Evolutionary conservation across 2,113 vertebrate genomes (phyloP).

Genomic region (Aramus guarauna): DNA sequence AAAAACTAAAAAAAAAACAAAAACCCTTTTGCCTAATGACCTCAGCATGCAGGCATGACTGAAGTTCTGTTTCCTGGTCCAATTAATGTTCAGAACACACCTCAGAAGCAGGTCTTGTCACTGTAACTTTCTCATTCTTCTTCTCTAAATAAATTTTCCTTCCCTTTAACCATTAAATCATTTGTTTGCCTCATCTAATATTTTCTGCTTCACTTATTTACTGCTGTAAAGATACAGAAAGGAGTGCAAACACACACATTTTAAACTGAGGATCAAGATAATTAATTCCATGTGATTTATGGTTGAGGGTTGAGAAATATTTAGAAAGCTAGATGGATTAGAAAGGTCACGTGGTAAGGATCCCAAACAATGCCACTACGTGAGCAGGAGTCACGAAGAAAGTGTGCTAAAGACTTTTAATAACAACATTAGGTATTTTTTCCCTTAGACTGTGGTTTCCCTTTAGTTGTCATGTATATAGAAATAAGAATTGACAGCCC

Average conservation of each 20-base stretch:
- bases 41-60: not conserved
- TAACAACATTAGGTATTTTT: not conserved
- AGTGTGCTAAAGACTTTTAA: not conserved
- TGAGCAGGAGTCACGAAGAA: not conserved
- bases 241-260: not conserved
- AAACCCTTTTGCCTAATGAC: conserved; percentile 14
- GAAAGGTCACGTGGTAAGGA: not conserved
- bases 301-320: not conserved
- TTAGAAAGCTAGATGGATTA: fast-evolving
- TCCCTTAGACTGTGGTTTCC: not conserved
- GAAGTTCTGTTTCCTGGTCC: not conserved
- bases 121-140: not conserved
- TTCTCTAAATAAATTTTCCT: not conserved
- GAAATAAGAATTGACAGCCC: not conserved
- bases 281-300: not conserved
- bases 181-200: not conserved
- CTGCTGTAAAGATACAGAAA: not conserved
- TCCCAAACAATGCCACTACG: not conserved
- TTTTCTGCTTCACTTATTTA: not conserved
- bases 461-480: not conserved
- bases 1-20: not conserved
- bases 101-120: not conserved
- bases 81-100: not conserved
- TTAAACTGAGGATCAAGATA: not conserved
- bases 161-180: not conserved